These are phyloP conservation scores for Bradypus variegatus DNA, from an alignment of 2,797 vertebrate species.

Conservation along the genomic window DNA sequence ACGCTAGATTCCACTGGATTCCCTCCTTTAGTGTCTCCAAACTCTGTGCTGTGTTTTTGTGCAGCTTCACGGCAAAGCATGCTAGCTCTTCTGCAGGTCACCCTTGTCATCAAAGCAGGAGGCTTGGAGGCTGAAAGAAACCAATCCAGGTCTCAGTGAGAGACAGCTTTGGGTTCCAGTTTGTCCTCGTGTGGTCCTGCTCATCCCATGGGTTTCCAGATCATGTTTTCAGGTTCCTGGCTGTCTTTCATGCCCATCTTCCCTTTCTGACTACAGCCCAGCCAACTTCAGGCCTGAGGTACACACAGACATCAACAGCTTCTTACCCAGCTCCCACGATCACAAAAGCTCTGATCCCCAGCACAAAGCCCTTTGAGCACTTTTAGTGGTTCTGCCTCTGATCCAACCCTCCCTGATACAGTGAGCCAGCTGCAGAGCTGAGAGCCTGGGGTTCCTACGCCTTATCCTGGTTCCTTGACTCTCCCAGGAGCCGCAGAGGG, in stretches of 20 bases:
- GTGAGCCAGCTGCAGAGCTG: neutral
- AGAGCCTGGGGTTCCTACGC: neutral
- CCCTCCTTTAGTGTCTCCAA: neutral
- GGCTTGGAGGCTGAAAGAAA: neutral
- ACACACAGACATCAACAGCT: neutral
- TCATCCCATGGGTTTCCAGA: neutral
- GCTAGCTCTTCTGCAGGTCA: neutral
- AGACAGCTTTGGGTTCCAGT: neutral
- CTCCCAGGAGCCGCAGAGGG: neutral
- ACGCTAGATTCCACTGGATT: neutral
- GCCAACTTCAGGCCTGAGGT: neutral
- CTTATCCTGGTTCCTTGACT: neutral
- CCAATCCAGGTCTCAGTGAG: neutral
- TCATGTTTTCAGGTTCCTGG: neutral
- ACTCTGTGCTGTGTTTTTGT: neutral
- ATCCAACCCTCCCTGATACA: neutral
- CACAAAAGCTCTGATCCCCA: neutral
- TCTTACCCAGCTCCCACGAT: neutral
- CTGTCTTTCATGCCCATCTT: neutral
- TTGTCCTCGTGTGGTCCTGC: fast-evolving
- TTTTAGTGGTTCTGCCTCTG: neutral
- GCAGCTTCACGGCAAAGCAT: fast-evolving
- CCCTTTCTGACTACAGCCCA: neutral
- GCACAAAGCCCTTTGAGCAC: neutral
- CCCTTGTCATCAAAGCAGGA: neutral